phyloP scores from a whole-genome alignment of 1,140 invertebrate species.

The Aphaenogaster rudis region DNA sequence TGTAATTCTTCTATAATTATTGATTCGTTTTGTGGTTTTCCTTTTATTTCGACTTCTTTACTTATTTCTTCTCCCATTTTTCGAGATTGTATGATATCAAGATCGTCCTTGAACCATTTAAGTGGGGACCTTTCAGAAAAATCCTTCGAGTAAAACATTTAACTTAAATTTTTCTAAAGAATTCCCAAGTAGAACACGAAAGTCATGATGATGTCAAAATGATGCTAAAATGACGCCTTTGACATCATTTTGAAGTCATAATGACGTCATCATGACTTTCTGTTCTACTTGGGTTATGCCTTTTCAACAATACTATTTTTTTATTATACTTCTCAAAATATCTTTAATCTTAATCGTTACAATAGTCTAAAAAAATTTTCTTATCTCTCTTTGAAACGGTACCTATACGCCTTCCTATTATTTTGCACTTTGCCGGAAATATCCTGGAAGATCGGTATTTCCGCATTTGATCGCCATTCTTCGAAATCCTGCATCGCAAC shows the following conservation, averaged over 20 bases:
- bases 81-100: constrained; percentile 24
- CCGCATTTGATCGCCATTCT: constrained; percentile 87
- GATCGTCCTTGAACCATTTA: constrained; percentile 78
- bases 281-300: too few relatives aligned
- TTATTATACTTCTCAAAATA: neutral
- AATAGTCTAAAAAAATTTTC: neutral
- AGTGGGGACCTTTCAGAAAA: constrained; percentile 72
- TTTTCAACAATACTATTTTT: neutral
- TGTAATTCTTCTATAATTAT: neutral
- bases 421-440: constrained; percentile 73
- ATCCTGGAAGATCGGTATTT: constrained; percentile 77
- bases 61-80: constrained; percentile 37
- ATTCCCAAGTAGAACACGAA: too few relatives aligned
- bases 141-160: neutral
- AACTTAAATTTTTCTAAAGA: neutral
- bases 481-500: constrained; percentile 90
- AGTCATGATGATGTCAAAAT: too few relatives aligned
- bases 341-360: neutral
- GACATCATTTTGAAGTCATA: too few relatives aligned
- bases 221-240: too few relatives aligned
- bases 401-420: constrained; percentile 80
- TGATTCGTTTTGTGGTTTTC: neutral
- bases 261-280: too few relatives aligned
- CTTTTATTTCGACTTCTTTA: neutral
- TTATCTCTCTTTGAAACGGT: constrained; percentile 46